Conservation (phyloP, 1,140 invertebrate genomes). For the Eueides isabella region DNA sequence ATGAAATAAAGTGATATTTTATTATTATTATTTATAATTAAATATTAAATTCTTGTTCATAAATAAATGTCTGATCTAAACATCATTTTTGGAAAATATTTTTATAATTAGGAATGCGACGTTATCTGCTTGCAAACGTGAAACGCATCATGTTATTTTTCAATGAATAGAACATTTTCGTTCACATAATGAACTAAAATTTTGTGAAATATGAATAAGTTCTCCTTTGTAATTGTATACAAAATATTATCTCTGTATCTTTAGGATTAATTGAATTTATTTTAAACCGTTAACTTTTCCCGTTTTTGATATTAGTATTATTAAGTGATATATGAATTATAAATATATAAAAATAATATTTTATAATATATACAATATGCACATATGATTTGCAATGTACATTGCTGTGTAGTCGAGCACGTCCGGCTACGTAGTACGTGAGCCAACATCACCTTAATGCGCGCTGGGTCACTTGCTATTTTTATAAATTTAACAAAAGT, state of each 20-base stretch:
- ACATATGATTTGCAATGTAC: constrained; percentile 6
- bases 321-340: no score
- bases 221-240: not conserved
- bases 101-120: not conserved
- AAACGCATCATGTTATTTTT: constrained; percentile 6
- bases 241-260: not conserved
- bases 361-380: not conserved
- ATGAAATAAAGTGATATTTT: no score
- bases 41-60: no score
- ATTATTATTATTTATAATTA: no score
- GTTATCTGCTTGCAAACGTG: not conserved
- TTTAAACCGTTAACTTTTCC: not conserved
- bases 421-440: constrained; percentile 36
- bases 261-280: not conserved
- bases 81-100: not conserved
- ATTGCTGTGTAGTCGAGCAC: constrained; percentile 21
- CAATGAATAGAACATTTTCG: not conserved
- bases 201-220: not conserved
- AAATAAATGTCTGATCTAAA: no score
- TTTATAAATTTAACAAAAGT: constrained; percentile 14
- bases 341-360: not conserved
- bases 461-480: constrained; percentile 41
- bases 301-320: not conserved
- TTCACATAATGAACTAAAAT: not conserved
- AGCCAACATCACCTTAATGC: constrained; percentile 47